Evolutionary conservation across 2,113 vertebrate genomes (phyloP), one percentile per base, ranked within the genome.

Genomic region (Xiphophorus maculatus): DNA sequence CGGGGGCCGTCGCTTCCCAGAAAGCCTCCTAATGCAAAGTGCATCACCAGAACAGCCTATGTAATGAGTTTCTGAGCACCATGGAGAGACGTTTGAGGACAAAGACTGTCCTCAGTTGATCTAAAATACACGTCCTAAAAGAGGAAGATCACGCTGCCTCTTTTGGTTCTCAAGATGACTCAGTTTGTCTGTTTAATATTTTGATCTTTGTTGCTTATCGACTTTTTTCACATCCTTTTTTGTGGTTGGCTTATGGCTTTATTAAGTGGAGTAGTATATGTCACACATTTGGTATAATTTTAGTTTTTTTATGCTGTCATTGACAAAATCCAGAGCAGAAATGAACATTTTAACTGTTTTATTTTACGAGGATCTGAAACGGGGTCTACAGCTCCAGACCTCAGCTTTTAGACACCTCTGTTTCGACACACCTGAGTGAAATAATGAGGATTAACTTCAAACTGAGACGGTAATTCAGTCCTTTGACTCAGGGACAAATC

Each of bases 1-100:
- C 25, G 28, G 27, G 51, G 28, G 76, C 77, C 74, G 22, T 63
- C 37, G 32, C 65, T 89, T 91, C 84, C 87, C 73, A 69, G 83
- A 89, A 92, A 63, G 74, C 27, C 27, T 1, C 3, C 69, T 42
- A 62, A 79, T 63, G 44, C 71, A 69, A 85, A 81, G 64, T 65
- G 81, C 69, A 69, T 58, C 33, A 78, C n/a, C 62, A 73, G 69
- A 65, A 65, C 6, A 30, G 74, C 58, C 63, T 22, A 27, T 54
- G 67, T 87, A 66, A 82, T 74, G 71, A 69, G 30, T 82, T 66
- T 79, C 64, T 70, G 64, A 42, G 33, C 40, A n/a, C 29, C 11
- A 5, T 9, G 8, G 6, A 22, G 22, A 61, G 8, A 3, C 1
- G 28, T 28, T 32, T 66, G 25, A 75, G 27, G 73, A 76, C 65